Evolutionary conservation across 2,113 vertebrate genomes (phyloP).

Genomic region (Seriola dumerili): DNA sequence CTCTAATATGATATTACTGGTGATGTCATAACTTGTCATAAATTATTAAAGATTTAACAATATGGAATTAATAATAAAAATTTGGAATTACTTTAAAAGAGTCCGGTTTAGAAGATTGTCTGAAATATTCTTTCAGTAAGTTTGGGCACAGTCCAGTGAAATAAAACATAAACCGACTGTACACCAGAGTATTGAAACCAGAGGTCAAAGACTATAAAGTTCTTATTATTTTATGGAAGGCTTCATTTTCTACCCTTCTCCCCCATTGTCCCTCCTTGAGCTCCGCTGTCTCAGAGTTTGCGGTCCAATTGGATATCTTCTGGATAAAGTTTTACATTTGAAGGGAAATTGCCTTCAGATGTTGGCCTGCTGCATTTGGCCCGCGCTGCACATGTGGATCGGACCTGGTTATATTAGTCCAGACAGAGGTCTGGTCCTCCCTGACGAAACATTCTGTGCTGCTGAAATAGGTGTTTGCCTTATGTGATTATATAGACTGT

Average conservation of each 20-base stretch:
- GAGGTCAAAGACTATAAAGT: constrained; percentile 71
- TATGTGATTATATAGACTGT: constrained; percentile 60
- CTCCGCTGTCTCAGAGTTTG: constrained; percentile 58
- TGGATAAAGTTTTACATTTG: constrained; percentile 80
- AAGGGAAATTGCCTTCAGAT: constrained; percentile 84
- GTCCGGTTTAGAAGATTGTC: constrained; percentile 23
- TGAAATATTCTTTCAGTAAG: constrained; percentile 39
- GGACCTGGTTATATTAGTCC: constrained; percentile 71
- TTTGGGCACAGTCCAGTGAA: constrained; percentile 38
- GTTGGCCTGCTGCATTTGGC: constrained; percentile 73
- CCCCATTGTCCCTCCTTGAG: constrained; percentile 38
- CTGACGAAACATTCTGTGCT: constrained; percentile 69
- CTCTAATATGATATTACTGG: constrained; percentile 25
- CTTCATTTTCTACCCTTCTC: constrained; percentile 48
- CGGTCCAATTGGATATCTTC: constrained; percentile 73
- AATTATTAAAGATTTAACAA: constrained; percentile 27
- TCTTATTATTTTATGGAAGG: constrained; percentile 77
- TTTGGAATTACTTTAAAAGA: background rate
- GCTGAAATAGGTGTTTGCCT: constrained; percentile 62
- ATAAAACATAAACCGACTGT: constrained; percentile 60
- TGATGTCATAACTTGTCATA: constrained; percentile 12
- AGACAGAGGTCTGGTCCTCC: constrained; percentile 77
- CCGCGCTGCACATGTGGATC: constrained; percentile 56
- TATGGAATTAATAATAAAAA: constrained; percentile 10
- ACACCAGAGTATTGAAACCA: constrained; percentile 69